A percentile compares a stretch with the other conserved stretches of the same genome.
Conservation (phyloP, 2,113 vertebrate species). For the Bambusicola thoracicus region DNA sequence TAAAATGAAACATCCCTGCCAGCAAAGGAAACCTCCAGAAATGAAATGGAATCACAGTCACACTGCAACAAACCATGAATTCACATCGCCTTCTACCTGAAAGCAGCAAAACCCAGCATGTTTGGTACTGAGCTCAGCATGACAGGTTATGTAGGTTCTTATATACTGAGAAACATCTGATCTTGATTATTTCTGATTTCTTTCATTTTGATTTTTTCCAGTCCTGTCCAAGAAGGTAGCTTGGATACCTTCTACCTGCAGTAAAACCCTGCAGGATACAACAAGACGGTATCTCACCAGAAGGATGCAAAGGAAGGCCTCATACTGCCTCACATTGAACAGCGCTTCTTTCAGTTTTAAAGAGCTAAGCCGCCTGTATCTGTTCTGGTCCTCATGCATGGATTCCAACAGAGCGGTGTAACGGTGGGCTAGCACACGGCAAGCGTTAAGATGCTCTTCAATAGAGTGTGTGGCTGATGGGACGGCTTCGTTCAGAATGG, state of each 20-base stretch:
- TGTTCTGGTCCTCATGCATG: neutral
- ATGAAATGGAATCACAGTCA: neutral
- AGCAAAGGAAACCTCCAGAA: neutral
- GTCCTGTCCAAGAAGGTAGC: neutral
- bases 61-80: neutral
- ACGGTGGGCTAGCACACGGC: slow-evolving; percentile 73
- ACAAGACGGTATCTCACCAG: slow-evolving; percentile 80
- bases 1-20: neutral
- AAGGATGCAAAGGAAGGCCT: slow-evolving; percentile 86
- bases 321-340: slow-evolving; percentile 87
- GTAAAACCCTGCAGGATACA: neutral
- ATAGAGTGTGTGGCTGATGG: slow-evolving; percentile 68
- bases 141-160: neutral
- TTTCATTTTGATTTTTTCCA: neutral
- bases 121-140: neutral
- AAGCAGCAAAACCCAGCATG: neutral
- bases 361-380: neutral
- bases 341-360: slow-evolving; percentile 84
- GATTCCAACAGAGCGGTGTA: slow-evolving; percentile 88
- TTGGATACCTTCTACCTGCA: neutral
- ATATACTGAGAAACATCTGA: neutral
- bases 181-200: neutral
- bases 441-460: slow-evolving; percentile 71
- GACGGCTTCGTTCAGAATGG: slow-evolving; percentile 78
- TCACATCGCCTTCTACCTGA: neutral